Conservation (phyloP, 1,140 invertebrate genomes). For the Mamestra configurata region DNA sequence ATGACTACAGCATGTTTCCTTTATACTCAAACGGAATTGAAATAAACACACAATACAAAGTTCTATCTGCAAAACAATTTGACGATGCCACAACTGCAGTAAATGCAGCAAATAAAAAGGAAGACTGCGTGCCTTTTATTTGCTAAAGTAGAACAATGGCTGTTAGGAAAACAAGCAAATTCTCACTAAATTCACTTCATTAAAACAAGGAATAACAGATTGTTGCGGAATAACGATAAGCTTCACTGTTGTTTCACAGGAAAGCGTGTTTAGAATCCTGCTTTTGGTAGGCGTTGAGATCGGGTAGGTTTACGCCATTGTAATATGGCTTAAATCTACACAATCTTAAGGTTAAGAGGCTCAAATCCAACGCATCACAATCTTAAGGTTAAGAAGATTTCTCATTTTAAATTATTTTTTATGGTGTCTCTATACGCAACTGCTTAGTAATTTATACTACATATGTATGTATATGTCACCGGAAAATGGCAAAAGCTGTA, state of each 20-base stretch:
- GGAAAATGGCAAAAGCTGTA: no score
- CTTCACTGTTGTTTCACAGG: slow-evolving; percentile 44
- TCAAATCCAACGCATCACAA: no score
- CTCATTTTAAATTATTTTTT: no score
- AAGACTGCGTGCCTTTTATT: slow-evolving; percentile 1
- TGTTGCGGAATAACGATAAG: slow-evolving; percentile 42
- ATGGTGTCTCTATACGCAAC: no score
- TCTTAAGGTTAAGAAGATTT: no score
- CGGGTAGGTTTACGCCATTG: neutral
- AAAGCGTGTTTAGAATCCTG: slow-evolving; percentile 3
- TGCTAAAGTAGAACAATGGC: slow-evolving; percentile 24
- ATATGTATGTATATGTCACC: no score
- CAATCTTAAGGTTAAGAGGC: no score
- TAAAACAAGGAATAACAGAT: slow-evolving; percentile 49
- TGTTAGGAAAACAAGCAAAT: slow-evolving; percentile 40
- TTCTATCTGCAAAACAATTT: slow-evolving; percentile 27
- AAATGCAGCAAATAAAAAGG: slow-evolving; percentile 12
- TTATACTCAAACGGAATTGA: slow-evolving; percentile 18
- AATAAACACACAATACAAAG: slow-evolving; percentile 1
- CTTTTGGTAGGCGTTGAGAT: neutral
- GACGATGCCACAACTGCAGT: slow-evolving; percentile 14
- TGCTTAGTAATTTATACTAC: no score
- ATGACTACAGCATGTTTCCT: neutral
- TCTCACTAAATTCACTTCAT: slow-evolving; percentile 50
- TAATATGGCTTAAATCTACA: no score